These are phyloP conservation scores for Choreutis nemorana DNA, from an alignment of 2,888 invertebrate genomes.

Conservation along the genomic window DNA sequence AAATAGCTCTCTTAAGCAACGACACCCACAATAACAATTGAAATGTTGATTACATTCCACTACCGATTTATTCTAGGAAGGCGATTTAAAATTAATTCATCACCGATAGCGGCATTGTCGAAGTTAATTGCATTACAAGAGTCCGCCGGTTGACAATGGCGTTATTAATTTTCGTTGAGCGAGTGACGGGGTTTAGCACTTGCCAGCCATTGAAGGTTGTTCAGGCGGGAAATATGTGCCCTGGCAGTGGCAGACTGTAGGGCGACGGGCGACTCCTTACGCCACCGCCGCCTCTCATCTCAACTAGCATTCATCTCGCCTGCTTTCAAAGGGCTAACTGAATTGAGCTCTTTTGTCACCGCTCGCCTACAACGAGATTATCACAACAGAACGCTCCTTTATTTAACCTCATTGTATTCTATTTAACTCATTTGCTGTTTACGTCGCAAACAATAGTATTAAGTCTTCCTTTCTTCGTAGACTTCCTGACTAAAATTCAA, in stretches of 20 bases:
- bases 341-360: conserved; percentile 29
- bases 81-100: conserved; percentile 55
- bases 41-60: conserved; percentile 4
- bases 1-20: no score
- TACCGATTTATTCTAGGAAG: conserved; percentile 11
- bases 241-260: conserved; percentile 45
- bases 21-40: conserved; percentile 3
- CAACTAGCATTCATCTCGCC: no score
- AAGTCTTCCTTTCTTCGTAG: background rate
- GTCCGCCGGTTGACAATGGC: conserved; percentile 51
- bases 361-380: conserved; percentile 48
- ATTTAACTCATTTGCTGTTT: conserved; percentile 46
- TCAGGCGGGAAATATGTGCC: conserved; percentile 56
- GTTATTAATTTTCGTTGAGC: conserved; percentile 56
- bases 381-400: conserved; percentile 38
- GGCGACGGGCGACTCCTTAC: conserved; percentile 44
- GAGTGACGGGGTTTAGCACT: conserved; percentile 44
- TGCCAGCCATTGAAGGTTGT: conserved; percentile 32
- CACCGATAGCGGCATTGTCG: conserved; percentile 53
- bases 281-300: conserved; percentile 10
- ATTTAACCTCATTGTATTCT: conserved; percentile 41
- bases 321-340: conserved; percentile 6
- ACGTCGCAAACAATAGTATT: conserved; percentile 1
- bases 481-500: background rate
- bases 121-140: conserved; percentile 65